Percentiles rank a stretch among this genome's conserved stretches.
These are phyloP conservation scores for Parochlus steinenii DNA, from an alignment of 2,888 invertebrate species.

Conservation along the genomic window DNA sequence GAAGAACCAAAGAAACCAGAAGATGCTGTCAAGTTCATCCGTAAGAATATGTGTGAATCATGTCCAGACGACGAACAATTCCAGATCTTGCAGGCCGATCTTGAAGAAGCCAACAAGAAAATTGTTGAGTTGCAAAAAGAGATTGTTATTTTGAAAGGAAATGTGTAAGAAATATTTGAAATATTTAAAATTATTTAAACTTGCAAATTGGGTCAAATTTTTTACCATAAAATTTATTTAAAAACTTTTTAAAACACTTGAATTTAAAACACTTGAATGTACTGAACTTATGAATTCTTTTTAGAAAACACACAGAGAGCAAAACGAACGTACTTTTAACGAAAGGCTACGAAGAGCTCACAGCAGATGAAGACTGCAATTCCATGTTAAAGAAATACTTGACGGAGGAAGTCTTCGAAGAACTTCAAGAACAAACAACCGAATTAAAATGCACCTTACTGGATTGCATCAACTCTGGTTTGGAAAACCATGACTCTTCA, in stretches of 20 bases:
- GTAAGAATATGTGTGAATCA: conserved; percentile 27
- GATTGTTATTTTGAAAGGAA: conserved; percentile 20
- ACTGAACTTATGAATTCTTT: neutral
- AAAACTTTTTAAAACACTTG: neutral
- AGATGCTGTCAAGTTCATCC: conserved; percentile 28
- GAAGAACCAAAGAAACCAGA: conserved; percentile 29
- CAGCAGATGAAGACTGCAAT: conserved; percentile 33
- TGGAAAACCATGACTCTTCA: conserved; percentile 43
- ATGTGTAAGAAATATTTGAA: conserved; percentile 19
- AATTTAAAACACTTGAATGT: neutral
- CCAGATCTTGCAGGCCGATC: conserved; percentile 24
- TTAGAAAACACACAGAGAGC: conserved; percentile 26
- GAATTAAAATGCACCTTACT: conserved; percentile 36
- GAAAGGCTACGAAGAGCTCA: conserved; percentile 33
- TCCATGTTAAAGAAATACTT: conserved; percentile 47
- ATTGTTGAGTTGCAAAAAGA: conserved; percentile 24
- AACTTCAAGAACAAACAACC: conserved; percentile 36
- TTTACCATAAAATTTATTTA: neutral
- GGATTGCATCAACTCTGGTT: conserved; percentile 46
- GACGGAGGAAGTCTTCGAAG: conserved; percentile 35
- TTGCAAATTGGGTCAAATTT: neutral
- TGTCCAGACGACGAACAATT: conserved; percentile 27
- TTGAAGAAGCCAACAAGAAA: conserved; percentile 22
- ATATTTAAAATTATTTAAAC: neutral
- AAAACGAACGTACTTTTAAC: conserved; percentile 32